phyloP scores from a whole-genome alignment of 2,888 invertebrate species.

The Hirtodrosophila alboralis region DNA sequence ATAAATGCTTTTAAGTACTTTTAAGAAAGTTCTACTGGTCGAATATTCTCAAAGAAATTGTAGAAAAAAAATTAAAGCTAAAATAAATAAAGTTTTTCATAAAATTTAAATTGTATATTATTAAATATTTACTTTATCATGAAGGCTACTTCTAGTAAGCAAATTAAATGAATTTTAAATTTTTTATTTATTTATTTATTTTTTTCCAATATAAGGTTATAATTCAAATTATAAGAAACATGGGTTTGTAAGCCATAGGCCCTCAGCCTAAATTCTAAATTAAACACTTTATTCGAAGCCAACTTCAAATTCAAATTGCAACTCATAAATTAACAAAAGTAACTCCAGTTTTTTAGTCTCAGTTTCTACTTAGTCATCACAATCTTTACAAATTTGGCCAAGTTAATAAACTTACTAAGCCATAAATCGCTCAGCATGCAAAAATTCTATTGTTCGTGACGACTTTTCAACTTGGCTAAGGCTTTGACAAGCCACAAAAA shows the following conservation, averaged over 20 bases:
- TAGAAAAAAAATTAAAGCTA: background rate
- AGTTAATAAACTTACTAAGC: slow-evolving; percentile 57
- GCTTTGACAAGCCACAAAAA: slow-evolving; percentile 67
- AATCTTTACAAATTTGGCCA: slow-evolving; percentile 37
- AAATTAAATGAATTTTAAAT: too few species aligned
- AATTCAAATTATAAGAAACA: too few species aligned
- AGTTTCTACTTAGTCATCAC: slow-evolving; percentile 6
- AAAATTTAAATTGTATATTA: too few species aligned
- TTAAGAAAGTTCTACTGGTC: background rate
- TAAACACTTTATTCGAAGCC: too few species aligned
- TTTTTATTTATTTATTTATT: too few species aligned
- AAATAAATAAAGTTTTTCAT: too few species aligned
- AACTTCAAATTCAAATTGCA: background rate
- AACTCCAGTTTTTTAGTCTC: slow-evolving; percentile 7
- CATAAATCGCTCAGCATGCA: slow-evolving; percentile 73
- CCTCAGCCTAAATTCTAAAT: too few species aligned
- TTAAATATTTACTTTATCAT: too few species aligned
- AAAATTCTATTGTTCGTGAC: slow-evolving; percentile 54
- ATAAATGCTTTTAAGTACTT: background rate
- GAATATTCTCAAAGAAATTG: background rate
- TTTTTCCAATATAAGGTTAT: too few species aligned
- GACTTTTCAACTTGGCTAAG: slow-evolving; percentile 43
- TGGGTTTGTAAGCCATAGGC: too few species aligned
- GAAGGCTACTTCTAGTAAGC: too few species aligned
- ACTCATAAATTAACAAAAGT: slow-evolving; percentile 30